Base-by-base conservation (phyloP, 2,113 vertebrate genomes). In the Chaetops frenatus region DNA sequence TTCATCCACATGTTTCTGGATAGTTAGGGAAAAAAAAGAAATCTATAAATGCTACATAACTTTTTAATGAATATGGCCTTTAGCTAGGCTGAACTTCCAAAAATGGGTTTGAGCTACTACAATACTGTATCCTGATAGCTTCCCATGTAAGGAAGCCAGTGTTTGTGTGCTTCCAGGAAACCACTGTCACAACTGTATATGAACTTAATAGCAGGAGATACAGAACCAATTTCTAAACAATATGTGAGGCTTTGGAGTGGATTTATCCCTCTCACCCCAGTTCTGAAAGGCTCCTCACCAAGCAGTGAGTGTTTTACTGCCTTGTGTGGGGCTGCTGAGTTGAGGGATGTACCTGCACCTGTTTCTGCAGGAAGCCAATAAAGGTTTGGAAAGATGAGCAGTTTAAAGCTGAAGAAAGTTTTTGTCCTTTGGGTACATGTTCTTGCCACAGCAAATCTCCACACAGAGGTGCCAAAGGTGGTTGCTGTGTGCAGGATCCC, bases 1-100 rank as follows among this genome's bases (percentile, higher is more conserved):
- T 94, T 95, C 47, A 90, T 57, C 88, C 71, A 58, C 35, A 19
- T 81, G 20, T 83, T 82, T 93, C 79, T 81, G 69, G 89, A 67
- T 86, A 89, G 92, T 70, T 84, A 40, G 69, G 81, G 78, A 56
- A 72, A 81, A 62, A 61, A 53, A 31, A 51, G 3, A 56, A 79
- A 91, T 96, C 62, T 93, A 96, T 93, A 97, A 96, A 94, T 88
- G 88, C 90, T 64, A 28, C 80, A 83, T 82, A 85, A 95, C 71
- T 95, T 94, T 96, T 96, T 97, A 54, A 95, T 90, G 90, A 97
- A 57, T 77, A 66, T 81, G 74, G 70, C 89, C 96, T 78, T 97
- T 73, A 82, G 89, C 80, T 71, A 94, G 48, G 17, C 71, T 92
- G 66, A 96, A 86, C 45, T 85, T 95, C 76, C 88, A 88, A 94